These are phyloP conservation scores for Sandelia bainsii DNA, from an alignment of 2,797 vertebrate genomes.

Conservation along the genomic window DNA sequence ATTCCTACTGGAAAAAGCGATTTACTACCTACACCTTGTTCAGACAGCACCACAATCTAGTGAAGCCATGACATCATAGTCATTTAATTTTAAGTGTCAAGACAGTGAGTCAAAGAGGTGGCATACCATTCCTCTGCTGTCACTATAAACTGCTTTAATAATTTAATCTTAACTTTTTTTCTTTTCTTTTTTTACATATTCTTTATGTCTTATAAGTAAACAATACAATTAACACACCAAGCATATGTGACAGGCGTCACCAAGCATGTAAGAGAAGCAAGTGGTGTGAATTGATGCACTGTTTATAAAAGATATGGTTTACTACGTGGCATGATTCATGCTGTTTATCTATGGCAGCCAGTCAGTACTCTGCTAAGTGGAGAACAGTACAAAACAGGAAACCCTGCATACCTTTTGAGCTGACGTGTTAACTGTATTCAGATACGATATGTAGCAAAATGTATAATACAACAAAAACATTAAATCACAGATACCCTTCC, in stretches of 20 bases:
- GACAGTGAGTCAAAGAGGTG: conserved; percentile 12
- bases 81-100: conserved; percentile 1
- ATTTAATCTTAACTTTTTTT: background rate
- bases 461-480: background rate
- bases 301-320: background rate
- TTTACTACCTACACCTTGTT: background rate
- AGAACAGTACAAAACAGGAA: background rate
- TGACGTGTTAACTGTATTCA: background rate
- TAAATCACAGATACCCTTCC: background rate
- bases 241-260: conserved; percentile 1
- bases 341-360: conserved; percentile 3
- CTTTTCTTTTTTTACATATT: background rate
- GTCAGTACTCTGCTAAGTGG: background rate
- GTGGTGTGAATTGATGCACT: background rate
- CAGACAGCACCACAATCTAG: background rate
- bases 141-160: background rate
- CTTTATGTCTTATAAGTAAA: background rate
- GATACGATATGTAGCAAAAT: background rate
- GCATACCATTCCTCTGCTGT: conserved; percentile 3
- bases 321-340: background rate
- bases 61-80: background rate
- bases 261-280: background rate
- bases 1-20: background rate
- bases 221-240: background rate
- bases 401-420: background rate